These are phyloP conservation scores for Celastrina argiolus DNA, from an alignment of 2,888 invertebrate species.

Conservation along the genomic window DNA sequence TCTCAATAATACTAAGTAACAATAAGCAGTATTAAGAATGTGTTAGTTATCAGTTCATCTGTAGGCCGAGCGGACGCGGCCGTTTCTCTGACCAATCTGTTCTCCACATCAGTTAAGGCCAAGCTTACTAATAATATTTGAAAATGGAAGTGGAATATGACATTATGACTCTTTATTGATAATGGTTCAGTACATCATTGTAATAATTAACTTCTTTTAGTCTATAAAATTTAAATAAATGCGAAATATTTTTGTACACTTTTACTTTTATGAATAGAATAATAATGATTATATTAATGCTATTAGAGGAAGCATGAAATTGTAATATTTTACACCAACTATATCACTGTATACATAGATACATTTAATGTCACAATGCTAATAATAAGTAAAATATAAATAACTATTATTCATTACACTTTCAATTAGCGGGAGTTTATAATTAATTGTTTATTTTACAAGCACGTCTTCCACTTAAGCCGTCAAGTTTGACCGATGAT, in stretches of 20 bases:
- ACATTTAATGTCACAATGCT: neutral
- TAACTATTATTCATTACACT: constrained; percentile 6
- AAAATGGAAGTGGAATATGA: neutral
- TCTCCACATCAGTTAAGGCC: constrained; percentile 38
- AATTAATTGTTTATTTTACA: constrained; percentile 13
- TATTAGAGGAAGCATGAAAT: no score
- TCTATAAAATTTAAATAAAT: no score
- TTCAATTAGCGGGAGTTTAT: neutral
- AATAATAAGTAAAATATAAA: neutral
- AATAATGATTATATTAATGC: no score
- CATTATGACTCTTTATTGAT: neutral
- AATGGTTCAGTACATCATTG: no score
- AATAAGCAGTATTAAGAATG: constrained; percentile 1
- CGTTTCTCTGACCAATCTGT: constrained; percentile 38
- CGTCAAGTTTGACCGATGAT: constrained; percentile 47
- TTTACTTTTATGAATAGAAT: no score
- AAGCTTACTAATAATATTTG: constrained; percentile 21
- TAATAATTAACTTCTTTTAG: no score
- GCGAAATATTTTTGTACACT: no score
- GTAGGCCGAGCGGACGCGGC: constrained; percentile 36
- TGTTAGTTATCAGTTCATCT: constrained; percentile 38
- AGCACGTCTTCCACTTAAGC: constrained; percentile 40
- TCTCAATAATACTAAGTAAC: neutral
- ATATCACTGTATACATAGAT: no score
- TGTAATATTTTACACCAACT: no score